Evolutionary conservation across 2,113 vertebrate species (phyloP).

Genomic region (Bagarius yarrelli): DNA sequence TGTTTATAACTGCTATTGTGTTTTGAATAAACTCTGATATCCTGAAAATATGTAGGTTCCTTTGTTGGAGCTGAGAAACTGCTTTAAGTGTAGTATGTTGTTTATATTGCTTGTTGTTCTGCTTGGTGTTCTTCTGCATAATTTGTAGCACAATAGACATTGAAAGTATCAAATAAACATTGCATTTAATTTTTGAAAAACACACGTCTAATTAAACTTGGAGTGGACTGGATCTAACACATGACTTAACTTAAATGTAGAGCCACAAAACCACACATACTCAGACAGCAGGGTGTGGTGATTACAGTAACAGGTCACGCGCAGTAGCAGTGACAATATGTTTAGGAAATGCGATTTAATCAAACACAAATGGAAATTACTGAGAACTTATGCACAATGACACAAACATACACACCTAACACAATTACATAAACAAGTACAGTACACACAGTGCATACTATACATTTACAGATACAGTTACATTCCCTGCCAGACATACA

Average conservation of each 20-base stretch:
- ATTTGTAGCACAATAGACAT: background rate
- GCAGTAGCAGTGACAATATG: constrained; percentile 8
- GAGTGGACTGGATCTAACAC: background rate
- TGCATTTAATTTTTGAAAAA: background rate
- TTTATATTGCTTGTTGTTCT: background rate
- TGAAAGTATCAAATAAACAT: background rate
- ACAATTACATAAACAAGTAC: background rate
- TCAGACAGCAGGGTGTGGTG: constrained; percentile 11
- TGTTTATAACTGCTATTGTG: background rate
- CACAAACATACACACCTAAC: constrained; percentile 8
- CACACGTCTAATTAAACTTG: background rate
- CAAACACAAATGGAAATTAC: constrained; percentile 3
- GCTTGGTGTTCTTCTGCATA: background rate
- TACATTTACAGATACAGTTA: background rate
- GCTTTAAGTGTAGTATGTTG: background rate
- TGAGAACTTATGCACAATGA: background rate
- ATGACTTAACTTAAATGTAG: constrained; percentile 23
- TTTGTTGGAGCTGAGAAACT: background rate
- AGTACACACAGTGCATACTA: background rate
- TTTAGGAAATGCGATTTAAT: constrained; percentile 36
- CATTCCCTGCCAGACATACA: too few species aligned
- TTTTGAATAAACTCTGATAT: background rate
- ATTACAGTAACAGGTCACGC: constrained; percentile 37
- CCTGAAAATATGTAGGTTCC: background rate
- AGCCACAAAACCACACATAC: background rate